Evolutionary conservation across 2,797 vertebrate genomes (phyloP), one percentile per base, ranked within the genome.

Genomic region (Eutrigla gurnardus): DNA sequence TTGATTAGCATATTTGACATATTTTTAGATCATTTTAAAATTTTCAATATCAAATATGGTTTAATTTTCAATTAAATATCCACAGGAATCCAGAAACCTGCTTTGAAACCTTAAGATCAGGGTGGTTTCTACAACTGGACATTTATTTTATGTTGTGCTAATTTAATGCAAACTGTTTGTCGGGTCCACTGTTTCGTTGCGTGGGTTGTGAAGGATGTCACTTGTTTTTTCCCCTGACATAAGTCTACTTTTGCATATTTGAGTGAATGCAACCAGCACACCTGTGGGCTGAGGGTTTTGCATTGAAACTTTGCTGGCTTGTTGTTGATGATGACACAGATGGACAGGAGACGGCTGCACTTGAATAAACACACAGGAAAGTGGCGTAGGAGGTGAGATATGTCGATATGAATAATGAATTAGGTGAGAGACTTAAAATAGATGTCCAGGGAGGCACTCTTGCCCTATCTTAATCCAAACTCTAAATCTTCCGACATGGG

Each of bases 361-460:
- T 45, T 54, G 52, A 17, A 59, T 43, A 37, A 76, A 75, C 67
- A 46, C 32, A 25, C 50, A 40, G 47, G n/a, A 45, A 69, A 67
- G 70, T 49, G n/a, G n/a, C 18, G 69, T 61, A 62, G 73, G 79
- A 84, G 74, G 50, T 46, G 64, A 72, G 62, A 78, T 74, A 3
- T 60, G 64, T 67, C 7, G 52, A 84, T 75, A 66, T 75, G 71
- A 65, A 43, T 86, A 78, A 83, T 69, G 66, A 60, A 40, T 0
- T 79, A 2, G 45, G 75, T 92, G 78, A 79, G 75, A 83, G 69
- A 67, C 75, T 87, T 89, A 83, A 93, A 94, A 92, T 82, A 87
- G 92, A 78, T 89, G 88, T 91, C 82, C 81, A 89, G 88, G 88
- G 89, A 94, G 95, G 92, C 88, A 91, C 89, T 95, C 92, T 94